These are phyloP conservation scores for Psittacula cyanocephala DNA, from an alignment of 2,113 vertebrate genomes.

Conservation along the genomic window DNA sequence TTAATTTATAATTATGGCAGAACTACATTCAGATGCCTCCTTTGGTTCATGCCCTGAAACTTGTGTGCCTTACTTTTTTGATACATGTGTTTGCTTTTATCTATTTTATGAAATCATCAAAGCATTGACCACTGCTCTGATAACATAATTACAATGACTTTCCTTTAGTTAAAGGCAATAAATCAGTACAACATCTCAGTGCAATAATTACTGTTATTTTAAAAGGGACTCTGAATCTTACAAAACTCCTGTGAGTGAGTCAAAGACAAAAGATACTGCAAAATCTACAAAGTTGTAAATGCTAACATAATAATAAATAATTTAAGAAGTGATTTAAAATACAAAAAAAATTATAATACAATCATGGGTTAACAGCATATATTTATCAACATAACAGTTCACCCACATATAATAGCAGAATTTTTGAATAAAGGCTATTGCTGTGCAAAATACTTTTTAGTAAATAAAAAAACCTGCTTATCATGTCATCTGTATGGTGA, in stretches of 20 bases:
- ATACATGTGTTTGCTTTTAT: neutral
- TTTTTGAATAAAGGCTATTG: neutral
- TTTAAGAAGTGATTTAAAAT: neutral
- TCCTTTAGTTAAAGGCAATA: neutral
- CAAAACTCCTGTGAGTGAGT: neutral
- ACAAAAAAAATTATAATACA: neutral
- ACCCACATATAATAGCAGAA: neutral
- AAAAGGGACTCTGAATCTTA: neutral
- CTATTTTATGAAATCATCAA: neutral
- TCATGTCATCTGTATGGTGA: accelerated
- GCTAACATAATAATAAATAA: neutral
- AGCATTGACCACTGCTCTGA: neutral
- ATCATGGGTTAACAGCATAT: neutral
- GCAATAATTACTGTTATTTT: neutral
- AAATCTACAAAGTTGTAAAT: neutral
- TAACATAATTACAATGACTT: neutral
- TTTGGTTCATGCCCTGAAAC: neutral
- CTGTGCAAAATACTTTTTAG: neutral
- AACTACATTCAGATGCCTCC: neutral
- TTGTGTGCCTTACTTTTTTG: neutral
- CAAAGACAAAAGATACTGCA: neutral
- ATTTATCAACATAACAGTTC: neutral
- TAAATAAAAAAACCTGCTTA: neutral
- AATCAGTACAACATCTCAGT: neutral
- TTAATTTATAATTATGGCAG: neutral